Evolutionary conservation across 2,888 invertebrate species (phyloP).

Genomic region (Scaptomyza caliginosa): DNA sequence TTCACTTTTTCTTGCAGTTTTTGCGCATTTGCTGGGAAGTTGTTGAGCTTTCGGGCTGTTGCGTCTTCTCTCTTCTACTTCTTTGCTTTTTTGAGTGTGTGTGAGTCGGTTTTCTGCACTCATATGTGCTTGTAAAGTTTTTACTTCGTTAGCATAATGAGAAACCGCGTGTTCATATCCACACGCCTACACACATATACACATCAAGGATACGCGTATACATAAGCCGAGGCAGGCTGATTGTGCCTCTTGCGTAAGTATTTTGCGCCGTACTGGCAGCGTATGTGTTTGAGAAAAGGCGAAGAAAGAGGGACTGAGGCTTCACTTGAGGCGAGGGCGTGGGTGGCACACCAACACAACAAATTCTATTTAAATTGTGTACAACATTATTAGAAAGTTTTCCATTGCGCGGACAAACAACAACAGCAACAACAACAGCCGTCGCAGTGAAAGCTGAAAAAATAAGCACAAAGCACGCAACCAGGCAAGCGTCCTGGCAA

Average conservation of each 20-base stretch:
- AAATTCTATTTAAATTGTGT: conserved; percentile 84
- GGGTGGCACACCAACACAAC: conserved; percentile 45
- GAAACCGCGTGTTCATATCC: conserved; percentile 80
- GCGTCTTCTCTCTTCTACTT: conserved; percentile 42
- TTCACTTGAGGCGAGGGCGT: not conserved
- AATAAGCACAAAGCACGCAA: conserved; percentile 46
- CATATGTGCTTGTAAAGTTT: conserved; percentile 81
- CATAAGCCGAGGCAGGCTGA: conserved; percentile 61
- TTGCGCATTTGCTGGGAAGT: conserved; percentile 48
- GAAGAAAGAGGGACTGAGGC: not conserved
- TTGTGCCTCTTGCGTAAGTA: conserved; percentile 63
- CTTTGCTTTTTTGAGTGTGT: conserved; percentile 27
- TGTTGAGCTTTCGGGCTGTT: conserved; percentile 51
- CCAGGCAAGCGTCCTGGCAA: conserved; percentile 18
- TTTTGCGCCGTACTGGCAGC: conserved; percentile 41
- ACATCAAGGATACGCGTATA: conserved; percentile 9
- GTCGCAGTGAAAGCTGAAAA: conserved; percentile 37
- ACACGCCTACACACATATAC: conserved; percentile 36
- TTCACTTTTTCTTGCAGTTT: conserved; percentile 58
- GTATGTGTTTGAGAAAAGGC: conserved; percentile 6
- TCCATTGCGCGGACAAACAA: conserved; percentile 59
- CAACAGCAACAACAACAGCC: conserved; percentile 22
- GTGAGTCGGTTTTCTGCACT: conserved; percentile 47
- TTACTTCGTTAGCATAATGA: conserved; percentile 82
- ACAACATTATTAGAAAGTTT: conserved; percentile 83